Base-by-base conservation (phyloP, 1,140 invertebrate genomes). In the Halesus radiatus region DNA sequence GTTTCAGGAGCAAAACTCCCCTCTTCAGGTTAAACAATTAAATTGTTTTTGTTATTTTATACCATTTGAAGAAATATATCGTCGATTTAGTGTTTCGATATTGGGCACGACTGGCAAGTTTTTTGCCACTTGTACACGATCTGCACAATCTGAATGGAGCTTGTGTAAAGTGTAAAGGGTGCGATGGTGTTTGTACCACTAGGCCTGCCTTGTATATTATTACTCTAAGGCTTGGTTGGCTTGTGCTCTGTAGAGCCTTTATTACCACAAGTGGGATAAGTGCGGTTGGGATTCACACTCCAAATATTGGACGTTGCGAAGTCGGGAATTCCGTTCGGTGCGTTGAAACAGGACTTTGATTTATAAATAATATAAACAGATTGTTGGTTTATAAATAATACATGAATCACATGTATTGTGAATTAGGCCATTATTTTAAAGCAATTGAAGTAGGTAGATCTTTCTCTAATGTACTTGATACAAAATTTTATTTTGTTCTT, bases 271-370 rank as follows among this genome's bases (percentile, higher is more conserved):
- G 66, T 70, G 66, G 66, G 66, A 50, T 70, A 70, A 70, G 66
- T 70, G 66, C 66, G 66, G 66, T 52, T 70, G n/a, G 37, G 66
- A 70, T 70, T 70, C 66, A 70, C 66, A 70, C 66, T 70, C 66
- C 66, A 70, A 50, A 50, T 37, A 70, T 32, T 70, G 15, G 26
- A 50, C 15, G 10, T 6, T 70, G 37, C 37, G 13, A 45, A 45
- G 5, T 45, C 37, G 37, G 37, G 7, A 45, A 45, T 22, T 70
- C n/a, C 66, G 66, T 70, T 70, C 66, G 5, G n/a, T 50, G 37
- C 37, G 18, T 18, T 45, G 16, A 66, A 13, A 45, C 37, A 45
- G 37, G 37, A 66, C 62, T n/a, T n/a, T n/a, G n/a, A n/a, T n/a
- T n/a, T n/a, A n/a, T n/a, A n/a, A n/a, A n/a, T n/a, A n/a, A n/a